Percentiles rank a stretch among this genome's conserved stretches.
phyloP scores from a whole-genome alignment of 1,140 invertebrate species.

The Latrodectus geometricus region DNA sequence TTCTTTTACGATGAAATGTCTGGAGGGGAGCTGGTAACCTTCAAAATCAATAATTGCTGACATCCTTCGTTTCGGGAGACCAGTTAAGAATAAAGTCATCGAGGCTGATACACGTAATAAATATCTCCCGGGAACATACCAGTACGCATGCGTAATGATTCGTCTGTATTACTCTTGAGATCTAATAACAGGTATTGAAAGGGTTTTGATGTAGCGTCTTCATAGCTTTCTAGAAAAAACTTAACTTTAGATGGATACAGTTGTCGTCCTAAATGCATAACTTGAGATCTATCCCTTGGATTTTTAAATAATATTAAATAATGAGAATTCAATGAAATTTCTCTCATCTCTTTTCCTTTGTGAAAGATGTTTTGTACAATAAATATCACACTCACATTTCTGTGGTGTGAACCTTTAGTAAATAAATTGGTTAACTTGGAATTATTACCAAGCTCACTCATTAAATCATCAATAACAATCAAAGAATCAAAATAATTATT shows the following conservation, averaged over 20 bases:
- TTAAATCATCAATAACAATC: conserved; percentile 36
- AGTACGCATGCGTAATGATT: conserved; percentile 12
- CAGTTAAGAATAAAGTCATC: too few relatives aligned
- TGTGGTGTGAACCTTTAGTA: conserved; percentile 1
- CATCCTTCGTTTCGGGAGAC: too few relatives aligned
- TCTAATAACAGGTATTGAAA: conserved; percentile 11
- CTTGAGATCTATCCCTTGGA: conserved; percentile 9
- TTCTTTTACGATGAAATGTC: too few relatives aligned
- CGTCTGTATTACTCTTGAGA: neutral
- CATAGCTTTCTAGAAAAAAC: conserved; percentile 16
- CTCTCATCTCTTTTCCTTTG: too few relatives aligned
- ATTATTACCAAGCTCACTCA: neutral
- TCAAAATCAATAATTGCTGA: conserved; percentile 18
- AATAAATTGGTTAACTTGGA: conserved; percentile 5
- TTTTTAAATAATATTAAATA: conserved; percentile 25
- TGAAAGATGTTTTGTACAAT: conserved; percentile 27
- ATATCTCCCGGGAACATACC: conserved; percentile 2
- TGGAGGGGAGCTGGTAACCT: neutral
- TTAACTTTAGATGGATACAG: too few relatives aligned
- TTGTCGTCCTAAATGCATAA: conserved; percentile 23
- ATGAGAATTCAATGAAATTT: conserved; percentile 30
- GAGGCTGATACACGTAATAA: too few relatives aligned
- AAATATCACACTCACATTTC: conserved; percentile 10
- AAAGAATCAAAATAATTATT: too few relatives aligned
- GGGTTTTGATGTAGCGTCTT: conserved; percentile 9